Evolutionary conservation across 2,113 vertebrate genomes (phyloP).

Genomic region (Felis catus): F.catus_Fca126_mat1.0 CM031412.1:234575501-234576000

Average conservation of each 20-base stretch:
- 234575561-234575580: accelerated
- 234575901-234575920: not conserved
- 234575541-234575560: accelerated
- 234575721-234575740: not conserved
- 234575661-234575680: not conserved
- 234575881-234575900: not conserved
- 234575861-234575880: conserved; percentile 28
- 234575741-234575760: not conserved
- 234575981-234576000: not conserved
- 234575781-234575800: conserved; percentile 22
- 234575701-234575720: not conserved
- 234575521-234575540: not conserved
- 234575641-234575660: not conserved
- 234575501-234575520: accelerated
- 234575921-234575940: not conserved
- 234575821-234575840: conserved; percentile 19
- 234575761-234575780: not conserved
- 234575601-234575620: accelerated
- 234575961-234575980: not conserved
- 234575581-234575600: accelerated
- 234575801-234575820: conserved; percentile 44
- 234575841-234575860: conserved; percentile 52
- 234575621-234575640: accelerated
- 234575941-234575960: not conserved
- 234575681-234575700: not conserved